Percentiles rank a stretch among this genome's conserved stretches.
These are phyloP conservation scores for Dendrocincla tyrannina DNA, from an alignment of 2,797 vertebrate genomes.

Conservation along the genomic window DNA sequence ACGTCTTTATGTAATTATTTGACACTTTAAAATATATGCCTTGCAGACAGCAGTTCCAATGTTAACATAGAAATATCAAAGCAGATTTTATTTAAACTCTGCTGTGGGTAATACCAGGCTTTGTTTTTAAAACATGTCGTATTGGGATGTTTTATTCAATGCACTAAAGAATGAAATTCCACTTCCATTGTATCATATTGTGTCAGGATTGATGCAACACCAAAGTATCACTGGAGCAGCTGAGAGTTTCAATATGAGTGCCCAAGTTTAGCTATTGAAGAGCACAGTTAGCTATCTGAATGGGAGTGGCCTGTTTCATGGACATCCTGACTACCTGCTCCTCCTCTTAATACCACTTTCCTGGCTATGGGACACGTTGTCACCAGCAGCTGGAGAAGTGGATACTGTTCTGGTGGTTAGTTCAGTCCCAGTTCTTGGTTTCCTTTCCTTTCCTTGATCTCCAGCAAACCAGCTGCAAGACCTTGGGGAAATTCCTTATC, in stretches of 20 bases:
- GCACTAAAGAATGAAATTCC: background rate
- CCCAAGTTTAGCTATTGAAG: background rate
- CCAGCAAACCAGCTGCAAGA: constrained; percentile 10
- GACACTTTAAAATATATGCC: background rate
- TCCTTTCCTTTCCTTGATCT: background rate
- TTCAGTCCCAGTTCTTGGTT: background rate
- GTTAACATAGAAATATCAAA: background rate
- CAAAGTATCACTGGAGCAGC: background rate
- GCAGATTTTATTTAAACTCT: background rate
- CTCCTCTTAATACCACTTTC: background rate
- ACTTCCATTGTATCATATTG: background rate
- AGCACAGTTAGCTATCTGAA: background rate
- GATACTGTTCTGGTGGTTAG: background rate
- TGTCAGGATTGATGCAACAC: background rate
- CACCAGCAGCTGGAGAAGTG: background rate
- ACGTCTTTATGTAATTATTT: background rate
- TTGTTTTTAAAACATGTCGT: constrained; percentile 22
- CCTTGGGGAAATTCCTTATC: constrained; percentile 39
- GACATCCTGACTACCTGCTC: background rate
- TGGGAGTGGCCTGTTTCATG: background rate
- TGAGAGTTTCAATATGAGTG: background rate
- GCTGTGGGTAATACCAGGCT: background rate
- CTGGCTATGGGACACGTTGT: background rate
- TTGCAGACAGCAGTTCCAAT: background rate
- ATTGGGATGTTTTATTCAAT: background rate